These are phyloP conservation scores for Lonchura striata DNA, from an alignment of 2,113 vertebrate genomes.

Conservation along the genomic window DNA sequence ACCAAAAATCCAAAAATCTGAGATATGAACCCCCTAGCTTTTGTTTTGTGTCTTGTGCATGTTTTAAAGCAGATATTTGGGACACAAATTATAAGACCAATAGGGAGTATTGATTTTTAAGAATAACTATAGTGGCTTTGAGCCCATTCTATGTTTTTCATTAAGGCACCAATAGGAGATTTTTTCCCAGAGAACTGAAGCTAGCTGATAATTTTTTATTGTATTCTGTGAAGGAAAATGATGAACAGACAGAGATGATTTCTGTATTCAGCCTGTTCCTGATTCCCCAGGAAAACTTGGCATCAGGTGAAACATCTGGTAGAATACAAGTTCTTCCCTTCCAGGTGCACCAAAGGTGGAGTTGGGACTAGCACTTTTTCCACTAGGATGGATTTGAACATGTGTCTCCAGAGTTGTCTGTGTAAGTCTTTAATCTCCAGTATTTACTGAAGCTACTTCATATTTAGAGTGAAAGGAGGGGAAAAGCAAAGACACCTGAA, in stretches of 20 bases:
- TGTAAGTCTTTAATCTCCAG: not conserved
- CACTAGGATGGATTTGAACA: not conserved
- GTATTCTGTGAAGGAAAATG: not conserved
- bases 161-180: conserved; percentile 12
- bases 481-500: not conserved
- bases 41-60: not conserved
- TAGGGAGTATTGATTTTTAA: conserved; percentile 62
- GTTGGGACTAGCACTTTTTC: not conserved
- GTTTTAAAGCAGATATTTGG: conserved; percentile 36
- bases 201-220: conserved; percentile 15
- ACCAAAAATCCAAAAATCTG: not conserved
- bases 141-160: conserved; percentile 50
- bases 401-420: not conserved
- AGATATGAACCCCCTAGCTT: not conserved
- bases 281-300: conserved; percentile 19
- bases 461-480: not conserved
- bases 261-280: not conserved
- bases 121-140: conserved; percentile 24
- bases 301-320: not conserved
- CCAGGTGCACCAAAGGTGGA: not conserved
- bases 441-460: not conserved
- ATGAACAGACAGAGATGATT: not conserved
- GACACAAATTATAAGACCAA: conserved; percentile 43
- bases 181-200: conserved; percentile 25
- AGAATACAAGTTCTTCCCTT: not conserved